Conservation (phyloP, 2,797 vertebrate species). For the Luscinia megarhynchos region DNA sequence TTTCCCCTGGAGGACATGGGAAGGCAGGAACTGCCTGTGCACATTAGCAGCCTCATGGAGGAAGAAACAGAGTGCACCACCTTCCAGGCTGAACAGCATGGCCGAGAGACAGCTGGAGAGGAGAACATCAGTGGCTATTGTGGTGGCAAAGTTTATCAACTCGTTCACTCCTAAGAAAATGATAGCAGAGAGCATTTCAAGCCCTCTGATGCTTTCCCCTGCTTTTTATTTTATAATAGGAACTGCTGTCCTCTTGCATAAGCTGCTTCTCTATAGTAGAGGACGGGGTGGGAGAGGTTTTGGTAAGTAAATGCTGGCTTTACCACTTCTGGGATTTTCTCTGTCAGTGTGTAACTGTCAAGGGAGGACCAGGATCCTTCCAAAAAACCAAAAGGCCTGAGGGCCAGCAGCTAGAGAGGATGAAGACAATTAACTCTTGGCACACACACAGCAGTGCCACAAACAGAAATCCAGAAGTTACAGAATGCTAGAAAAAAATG, state of each 20-base stretch:
- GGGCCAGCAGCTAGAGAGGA: background rate
- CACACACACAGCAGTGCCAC: background rate
- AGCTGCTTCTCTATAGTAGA: background rate
- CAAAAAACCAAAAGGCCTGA: background rate
- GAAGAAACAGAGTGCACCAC: background rate
- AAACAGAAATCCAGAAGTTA: background rate
- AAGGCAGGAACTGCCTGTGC: background rate
- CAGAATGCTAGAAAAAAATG: background rate
- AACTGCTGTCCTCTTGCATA: background rate
- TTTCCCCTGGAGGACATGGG: background rate
- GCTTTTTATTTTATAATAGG: background rate
- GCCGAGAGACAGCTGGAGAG: background rate
- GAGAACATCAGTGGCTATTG: background rate
- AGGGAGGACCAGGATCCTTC: background rate
- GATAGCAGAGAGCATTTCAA: background rate
- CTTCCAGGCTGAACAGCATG: background rate
- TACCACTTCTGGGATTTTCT: background rate
- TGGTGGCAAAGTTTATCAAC: background rate
- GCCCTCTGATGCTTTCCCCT: background rate
- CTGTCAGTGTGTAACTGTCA: background rate
- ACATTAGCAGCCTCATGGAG: background rate
- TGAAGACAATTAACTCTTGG: background rate
- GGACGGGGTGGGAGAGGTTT: background rate
- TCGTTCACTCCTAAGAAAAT: background rate
- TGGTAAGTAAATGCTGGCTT: background rate